Conservation (phyloP, 2,888 invertebrate species). For the Lamellibrachia satsuma region DNA sequence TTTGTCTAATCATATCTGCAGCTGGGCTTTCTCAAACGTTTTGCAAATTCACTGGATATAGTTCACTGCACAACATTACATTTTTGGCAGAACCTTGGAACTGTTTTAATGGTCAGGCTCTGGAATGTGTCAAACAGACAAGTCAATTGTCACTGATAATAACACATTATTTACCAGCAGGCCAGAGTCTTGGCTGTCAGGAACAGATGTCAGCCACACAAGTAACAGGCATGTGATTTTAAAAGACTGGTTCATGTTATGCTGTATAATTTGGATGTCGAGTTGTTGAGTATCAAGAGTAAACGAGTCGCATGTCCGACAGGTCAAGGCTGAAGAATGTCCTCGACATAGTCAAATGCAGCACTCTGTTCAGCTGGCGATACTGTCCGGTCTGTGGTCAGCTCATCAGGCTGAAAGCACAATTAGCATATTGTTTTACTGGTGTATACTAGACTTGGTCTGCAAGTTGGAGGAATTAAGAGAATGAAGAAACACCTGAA, state of each 20-base stretch:
- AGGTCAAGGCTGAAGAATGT: conserved; percentile 42
- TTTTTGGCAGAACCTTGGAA: not conserved
- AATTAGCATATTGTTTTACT: not conserved
- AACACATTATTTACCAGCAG: not conserved
- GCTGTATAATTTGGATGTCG: not conserved
- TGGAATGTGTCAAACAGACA: not conserved
- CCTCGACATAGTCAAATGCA: conserved; percentile 62
- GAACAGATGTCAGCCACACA: not conserved
- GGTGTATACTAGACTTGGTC: not conserved
- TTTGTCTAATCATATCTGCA: no score
- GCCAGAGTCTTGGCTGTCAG: not conserved
- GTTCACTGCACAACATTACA: no score
- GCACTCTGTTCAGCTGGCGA: conserved; percentile 53
- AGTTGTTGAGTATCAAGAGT: not conserved
- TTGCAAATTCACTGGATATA: no score
- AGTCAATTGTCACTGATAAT: not conserved
- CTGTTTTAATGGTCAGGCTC: not conserved
- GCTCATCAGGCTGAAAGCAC: conserved; percentile 44
- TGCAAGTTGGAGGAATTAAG: not conserved
- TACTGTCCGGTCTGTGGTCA: conserved; percentile 60
- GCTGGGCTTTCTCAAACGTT: no score
- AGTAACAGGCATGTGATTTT: not conserved
- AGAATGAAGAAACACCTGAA: not conserved
- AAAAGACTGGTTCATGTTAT: not conserved
- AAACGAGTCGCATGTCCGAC: not conserved